Percentiles rank a stretch among this genome's conserved stretches.
Evolutionary conservation across 53 echinoderm and acorn worm species (phyloP).

Genomic region (Antedon mediterranea): DNA sequence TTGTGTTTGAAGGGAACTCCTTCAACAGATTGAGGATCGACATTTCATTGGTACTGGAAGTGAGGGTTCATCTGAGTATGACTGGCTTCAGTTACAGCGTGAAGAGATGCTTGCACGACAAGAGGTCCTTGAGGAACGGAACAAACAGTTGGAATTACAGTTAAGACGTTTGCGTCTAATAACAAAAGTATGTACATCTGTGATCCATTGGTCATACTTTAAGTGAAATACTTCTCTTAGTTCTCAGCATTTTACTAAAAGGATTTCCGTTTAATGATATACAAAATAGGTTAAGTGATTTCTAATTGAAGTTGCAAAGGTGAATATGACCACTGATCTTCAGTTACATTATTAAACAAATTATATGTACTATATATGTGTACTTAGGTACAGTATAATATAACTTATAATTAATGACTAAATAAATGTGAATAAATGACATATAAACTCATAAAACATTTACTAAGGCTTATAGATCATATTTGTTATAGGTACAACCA

Average conservation of each 20-base stretch:
- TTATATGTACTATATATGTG: no score
- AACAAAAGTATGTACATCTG: constrained; percentile 24
- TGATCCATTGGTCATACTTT: constrained; percentile 15
- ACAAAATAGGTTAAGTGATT: no score
- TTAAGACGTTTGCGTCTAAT: constrained; percentile 32
- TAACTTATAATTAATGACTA: no score
- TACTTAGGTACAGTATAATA: no score
- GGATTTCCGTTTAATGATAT: no score
- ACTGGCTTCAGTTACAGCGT: background rate
- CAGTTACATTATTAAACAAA: no score
- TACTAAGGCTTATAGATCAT: no score
- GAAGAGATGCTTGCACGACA: constrained; percentile 43
- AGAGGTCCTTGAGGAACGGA: constrained; percentile 68
- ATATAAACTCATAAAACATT: no score
- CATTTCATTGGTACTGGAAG: background rate
- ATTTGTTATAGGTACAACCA: background rate
- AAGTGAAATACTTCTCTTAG: constrained; percentile 6
- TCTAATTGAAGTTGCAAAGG: no score
- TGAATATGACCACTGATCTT: no score
- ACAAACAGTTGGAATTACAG: constrained; percentile 42
- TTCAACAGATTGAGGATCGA: background rate
- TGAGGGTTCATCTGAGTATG: background rate
- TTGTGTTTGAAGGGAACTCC: background rate
- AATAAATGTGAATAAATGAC: no score
- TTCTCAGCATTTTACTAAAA: no score